Evolutionary conservation across 2,888 invertebrate genomes (phyloP).

Genomic region (Nephrotoma guestfalica): DNA sequence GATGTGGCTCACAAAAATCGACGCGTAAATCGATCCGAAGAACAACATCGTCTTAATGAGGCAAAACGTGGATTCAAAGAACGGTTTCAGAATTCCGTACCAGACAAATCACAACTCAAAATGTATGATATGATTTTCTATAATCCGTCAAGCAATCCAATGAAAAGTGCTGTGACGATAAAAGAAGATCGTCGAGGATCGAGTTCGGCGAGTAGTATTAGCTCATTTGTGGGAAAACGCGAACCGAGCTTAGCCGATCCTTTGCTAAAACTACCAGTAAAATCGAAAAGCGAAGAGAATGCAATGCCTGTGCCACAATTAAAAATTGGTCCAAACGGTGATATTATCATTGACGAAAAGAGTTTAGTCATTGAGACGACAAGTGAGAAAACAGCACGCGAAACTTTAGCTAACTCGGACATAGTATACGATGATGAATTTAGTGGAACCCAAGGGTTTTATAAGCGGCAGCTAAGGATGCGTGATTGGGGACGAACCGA

Average conservation of each 20-base stretch:
- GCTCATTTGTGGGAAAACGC: constrained; percentile 6
- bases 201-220: constrained; percentile 5
- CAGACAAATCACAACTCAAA: constrained; percentile 55
- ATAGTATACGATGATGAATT: constrained; percentile 50
- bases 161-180: constrained; percentile 34
- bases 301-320: constrained; percentile 64
- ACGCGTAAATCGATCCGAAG: constrained; percentile 25
- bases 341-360: constrained; percentile 71
- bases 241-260: background rate
- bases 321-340: constrained; percentile 72
- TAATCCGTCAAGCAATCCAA: constrained; percentile 68
- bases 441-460: constrained; percentile 37
- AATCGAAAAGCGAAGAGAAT: constrained; percentile 18
- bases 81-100: constrained; percentile 36
- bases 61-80: constrained; percentile 38
- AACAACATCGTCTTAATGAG: constrained; percentile 37
- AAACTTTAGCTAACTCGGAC: constrained; percentile 46
- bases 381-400: constrained; percentile 41
- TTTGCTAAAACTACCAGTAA: constrained; percentile 16
- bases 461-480: constrained; percentile 49
- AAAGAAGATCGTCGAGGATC: constrained; percentile 22
- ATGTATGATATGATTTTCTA: constrained; percentile 90
- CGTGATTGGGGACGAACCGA: constrained; percentile 65
- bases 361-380: constrained; percentile 70
- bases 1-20: background rate